A percentile compares a stretch with the other conserved stretches of the same genome.
These are phyloP conservation scores for Sorex araneus DNA, from an alignment of 2,113 vertebrate genomes.

Conservation along the genomic window DNA sequence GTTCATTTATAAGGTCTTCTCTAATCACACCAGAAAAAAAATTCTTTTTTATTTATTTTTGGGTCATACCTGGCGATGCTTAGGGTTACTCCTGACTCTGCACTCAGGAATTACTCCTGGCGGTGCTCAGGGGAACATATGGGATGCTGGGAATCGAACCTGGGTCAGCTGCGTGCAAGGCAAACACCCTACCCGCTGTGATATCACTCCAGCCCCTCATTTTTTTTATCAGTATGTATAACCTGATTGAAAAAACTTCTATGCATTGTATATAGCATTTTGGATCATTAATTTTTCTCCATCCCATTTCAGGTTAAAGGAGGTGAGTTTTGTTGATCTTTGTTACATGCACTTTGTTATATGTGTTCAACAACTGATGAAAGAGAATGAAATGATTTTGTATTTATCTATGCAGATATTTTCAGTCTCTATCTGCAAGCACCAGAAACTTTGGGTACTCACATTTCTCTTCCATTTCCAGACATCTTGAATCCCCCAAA, in stretches of 20 bases:
- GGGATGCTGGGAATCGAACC: too few relatives aligned
- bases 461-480: constrained; percentile 99
- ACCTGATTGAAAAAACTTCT: background rate
- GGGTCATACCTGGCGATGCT: too few relatives aligned
- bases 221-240: background rate
- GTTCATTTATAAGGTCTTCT: too few relatives aligned
- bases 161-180: too few relatives aligned
- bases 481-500: constrained; percentile 99
- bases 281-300: background rate
- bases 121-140: too few relatives aligned
- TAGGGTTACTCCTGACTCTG: too few relatives aligned
- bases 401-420: background rate
- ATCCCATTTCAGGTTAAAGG: background rate
- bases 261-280: background rate
- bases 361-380: background rate
- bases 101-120: too few relatives aligned
- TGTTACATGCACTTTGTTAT: background rate
- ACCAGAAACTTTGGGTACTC: constrained; percentile 88
- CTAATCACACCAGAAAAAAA: too few relatives aligned
- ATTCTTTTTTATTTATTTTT: too few relatives aligned
- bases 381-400: background rate
- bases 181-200: too few relatives aligned
- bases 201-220: too few relatives aligned
- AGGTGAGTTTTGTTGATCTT: background rate
- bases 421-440: background rate